Evolutionary conservation across 2,797 vertebrate genomes (phyloP).

Genomic region (Lophotriccus pileatus): DNA sequence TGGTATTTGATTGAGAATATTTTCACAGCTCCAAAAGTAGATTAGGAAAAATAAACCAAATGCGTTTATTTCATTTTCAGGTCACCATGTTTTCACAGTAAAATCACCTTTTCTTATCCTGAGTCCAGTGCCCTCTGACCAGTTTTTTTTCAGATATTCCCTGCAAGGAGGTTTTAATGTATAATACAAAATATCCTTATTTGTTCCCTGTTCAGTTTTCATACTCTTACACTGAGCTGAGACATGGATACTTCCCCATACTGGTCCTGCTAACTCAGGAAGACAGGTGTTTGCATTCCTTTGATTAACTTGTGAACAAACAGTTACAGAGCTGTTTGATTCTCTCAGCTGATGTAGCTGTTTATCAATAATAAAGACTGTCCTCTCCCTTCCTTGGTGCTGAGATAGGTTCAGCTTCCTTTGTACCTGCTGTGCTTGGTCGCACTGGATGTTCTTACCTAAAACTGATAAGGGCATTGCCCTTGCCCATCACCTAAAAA

Average conservation of each 20-base stretch:
- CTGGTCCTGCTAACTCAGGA: background rate
- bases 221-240: background rate
- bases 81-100: background rate
- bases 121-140: background rate
- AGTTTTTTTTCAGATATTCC: background rate
- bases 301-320: background rate
- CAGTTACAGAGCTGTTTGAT: background rate
- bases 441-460: background rate
- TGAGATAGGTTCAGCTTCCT: background rate
- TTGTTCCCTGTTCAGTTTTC: background rate
- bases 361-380: background rate
- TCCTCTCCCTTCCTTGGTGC: background rate
- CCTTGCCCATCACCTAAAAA: background rate
- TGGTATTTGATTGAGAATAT: background rate
- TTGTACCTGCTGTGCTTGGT: background rate
- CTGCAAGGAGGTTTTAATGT: background rate
- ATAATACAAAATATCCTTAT: background rate
- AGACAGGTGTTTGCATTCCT: background rate
- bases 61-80: conserved; percentile 27
- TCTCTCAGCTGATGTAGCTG: background rate
- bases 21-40: background rate
- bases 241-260: fast-evolving
- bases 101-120: background rate
- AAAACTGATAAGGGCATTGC: background rate
- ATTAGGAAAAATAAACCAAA: background rate